These are phyloP conservation scores for Priocnemis perturbator DNA, from an alignment of 2,888 invertebrate genomes.

Conservation along the genomic window DNA sequence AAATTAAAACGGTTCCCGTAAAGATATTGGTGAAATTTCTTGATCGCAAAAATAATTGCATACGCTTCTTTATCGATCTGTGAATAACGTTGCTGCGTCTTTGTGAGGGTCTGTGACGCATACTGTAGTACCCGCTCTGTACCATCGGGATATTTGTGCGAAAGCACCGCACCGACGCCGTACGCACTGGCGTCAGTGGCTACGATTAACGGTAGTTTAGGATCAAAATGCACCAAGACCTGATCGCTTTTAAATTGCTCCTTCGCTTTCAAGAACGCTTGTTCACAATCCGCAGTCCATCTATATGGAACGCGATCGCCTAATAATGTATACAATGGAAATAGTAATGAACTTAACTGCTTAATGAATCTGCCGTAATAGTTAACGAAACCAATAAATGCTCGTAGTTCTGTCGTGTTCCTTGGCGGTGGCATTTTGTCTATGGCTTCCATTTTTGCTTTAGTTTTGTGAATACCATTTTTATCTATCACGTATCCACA, in stretches of 20 bases:
- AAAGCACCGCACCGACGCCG: conserved; percentile 13
- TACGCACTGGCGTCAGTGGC: conserved; percentile 12
- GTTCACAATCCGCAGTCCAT: conserved; percentile 7
- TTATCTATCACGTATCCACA: conserved; percentile 33
- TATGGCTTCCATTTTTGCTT: conserved; percentile 28
- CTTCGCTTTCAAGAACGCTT: no score
- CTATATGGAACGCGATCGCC: background rate
- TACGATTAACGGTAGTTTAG: conserved; percentile 13
- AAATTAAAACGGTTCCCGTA: conserved; percentile 17
- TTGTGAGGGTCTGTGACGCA: conserved; percentile 7
- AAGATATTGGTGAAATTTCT: conserved; percentile 17
- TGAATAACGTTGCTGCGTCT: background rate
- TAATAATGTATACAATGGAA: conserved; percentile 10
- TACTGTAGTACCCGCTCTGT: conserved; percentile 11
- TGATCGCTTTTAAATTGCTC: conserved; percentile 8
- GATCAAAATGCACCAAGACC: conserved; percentile 12
- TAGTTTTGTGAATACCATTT: conserved; percentile 24
- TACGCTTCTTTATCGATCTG: conserved; percentile 18
- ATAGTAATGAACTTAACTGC: conserved; percentile 19
- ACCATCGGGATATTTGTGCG: conserved; percentile 13
- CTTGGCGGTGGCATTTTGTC: conserved; percentile 47
- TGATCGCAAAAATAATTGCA: conserved; percentile 16
- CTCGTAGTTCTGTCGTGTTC: conserved; percentile 24
- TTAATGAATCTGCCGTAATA: conserved; percentile 32
- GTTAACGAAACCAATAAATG: conserved; percentile 32